Evolutionary conservation across 2,113 vertebrate species (phyloP), one percentile per base, ranked within the genome.

Genomic region (Boulengeromyrus knoepffleri): DNA sequence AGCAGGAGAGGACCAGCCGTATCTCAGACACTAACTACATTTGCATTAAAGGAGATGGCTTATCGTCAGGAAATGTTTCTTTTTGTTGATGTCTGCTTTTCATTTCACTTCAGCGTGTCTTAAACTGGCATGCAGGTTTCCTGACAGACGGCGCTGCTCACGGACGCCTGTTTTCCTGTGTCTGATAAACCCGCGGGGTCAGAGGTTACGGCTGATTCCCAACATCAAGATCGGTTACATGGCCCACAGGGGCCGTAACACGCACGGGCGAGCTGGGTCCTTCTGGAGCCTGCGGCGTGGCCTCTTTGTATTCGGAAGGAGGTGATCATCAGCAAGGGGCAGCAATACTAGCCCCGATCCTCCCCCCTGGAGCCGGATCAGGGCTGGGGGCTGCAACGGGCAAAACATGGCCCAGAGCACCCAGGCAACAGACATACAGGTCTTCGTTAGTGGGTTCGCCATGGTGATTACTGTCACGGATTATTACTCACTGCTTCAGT

Each of bases 141-240:
- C 46, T 15, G 24, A 70, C 84, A 66, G 42, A 21, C 17, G 39
- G n/a, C 6, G 49, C 46, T n/a, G 45, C 80, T 83, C 42, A 46
- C 62, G 49, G 46, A 87, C 46, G 85, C 45, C n/a, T n/a, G 46
- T 88, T 90, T 90, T 87, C 31, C 85, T 53, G 86, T 88, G 47
- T 84, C 77, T 88, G 50, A 90, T 90, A 56, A 90, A 58, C 70
- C n/a, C 56, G 7, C 12, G 12, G 52, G 39, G 46, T 90, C 70
- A 90, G 83, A 84, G 50, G 87, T 62, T 17, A 42, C n/a, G 53
- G 47, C 46, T 80, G 31, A 89, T 77, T 85, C 13, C 39, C n/a
- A 85, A 80, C 36, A 42, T 58, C 50, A 62, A 56, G 90, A 90
- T 90, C 70, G 21, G 74, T 90, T 90, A 84, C 87, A 70, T 4